These are phyloP conservation scores for Hyperopisus bebe DNA, from an alignment of 2,113 vertebrate species.

Conservation along the genomic window DNA sequence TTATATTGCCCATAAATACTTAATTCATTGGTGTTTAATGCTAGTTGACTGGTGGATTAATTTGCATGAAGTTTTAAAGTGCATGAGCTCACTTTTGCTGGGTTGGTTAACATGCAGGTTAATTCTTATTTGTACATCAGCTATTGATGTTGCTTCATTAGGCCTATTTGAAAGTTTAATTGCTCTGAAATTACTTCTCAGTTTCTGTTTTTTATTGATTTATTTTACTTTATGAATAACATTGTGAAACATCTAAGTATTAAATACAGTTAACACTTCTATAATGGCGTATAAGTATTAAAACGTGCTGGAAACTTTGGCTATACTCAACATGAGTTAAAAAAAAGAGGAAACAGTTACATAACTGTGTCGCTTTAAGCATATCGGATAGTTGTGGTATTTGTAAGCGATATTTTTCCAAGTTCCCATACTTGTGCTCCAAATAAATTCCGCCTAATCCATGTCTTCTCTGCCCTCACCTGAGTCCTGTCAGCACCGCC, in stretches of 20 bases:
- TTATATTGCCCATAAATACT: not conserved
- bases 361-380: not conserved
- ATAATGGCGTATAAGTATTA: not conserved
- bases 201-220: not conserved
- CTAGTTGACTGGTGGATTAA: not conserved
- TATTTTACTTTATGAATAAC: not conserved
- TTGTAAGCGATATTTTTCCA: not conserved
- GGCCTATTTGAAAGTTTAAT: not conserved
- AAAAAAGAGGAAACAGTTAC: not conserved
- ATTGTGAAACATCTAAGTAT: not conserved
- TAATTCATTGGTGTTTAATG: not conserved
- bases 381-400: not conserved
- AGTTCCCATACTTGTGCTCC: conserved; percentile 50
- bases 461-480: conserved; percentile 65
- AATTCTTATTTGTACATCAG: not conserved
- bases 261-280: not conserved
- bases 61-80: not conserved
- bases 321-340: not conserved
- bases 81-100: not conserved
- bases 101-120: not conserved
- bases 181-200: not conserved
- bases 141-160: conserved; percentile 49
- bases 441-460: conserved; percentile 40
- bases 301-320: not conserved
- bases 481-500: conserved; percentile 66